These are phyloP conservation scores for Typhlomys cinereus DNA, from an alignment of 2,113 vertebrate species.

Conservation along the genomic window DNA sequence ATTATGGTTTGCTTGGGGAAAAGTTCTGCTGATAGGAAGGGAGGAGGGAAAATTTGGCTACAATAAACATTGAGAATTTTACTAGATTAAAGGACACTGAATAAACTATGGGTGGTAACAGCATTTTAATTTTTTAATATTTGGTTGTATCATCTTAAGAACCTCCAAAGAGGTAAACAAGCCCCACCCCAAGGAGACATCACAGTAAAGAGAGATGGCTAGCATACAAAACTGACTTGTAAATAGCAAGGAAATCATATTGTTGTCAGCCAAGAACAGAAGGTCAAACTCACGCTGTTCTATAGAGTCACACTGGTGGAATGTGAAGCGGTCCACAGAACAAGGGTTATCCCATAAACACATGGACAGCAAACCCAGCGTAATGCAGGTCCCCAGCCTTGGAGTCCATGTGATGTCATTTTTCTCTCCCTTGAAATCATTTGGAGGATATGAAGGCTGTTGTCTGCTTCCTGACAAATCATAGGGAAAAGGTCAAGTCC, in stretches of 20 bases:
- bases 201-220: background rate
- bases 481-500: conserved; percentile 65
- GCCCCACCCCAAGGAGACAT: background rate
- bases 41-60: background rate
- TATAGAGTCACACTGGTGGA: background rate
- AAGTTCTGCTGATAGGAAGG: background rate
- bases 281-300: background rate
- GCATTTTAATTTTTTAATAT: conserved; percentile 27
- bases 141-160: background rate
- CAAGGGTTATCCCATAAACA: background rate
- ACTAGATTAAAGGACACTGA: background rate
- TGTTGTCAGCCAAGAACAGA: conserved; percentile 11
- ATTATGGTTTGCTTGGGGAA: background rate
- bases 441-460: conserved; percentile 44
- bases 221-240: background rate
- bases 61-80: background rate
- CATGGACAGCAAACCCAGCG: background rate
- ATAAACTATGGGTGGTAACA: background rate
- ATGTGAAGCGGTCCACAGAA: background rate
- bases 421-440: conserved; percentile 53
- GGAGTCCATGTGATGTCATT: conserved; percentile 34
- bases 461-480: conserved; percentile 66
- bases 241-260: conserved; percentile 6
- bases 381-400: background rate
- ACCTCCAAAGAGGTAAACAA: background rate